phyloP scores from a whole-genome alignment of 2,888 invertebrate species.

The Dione juno region DNA sequence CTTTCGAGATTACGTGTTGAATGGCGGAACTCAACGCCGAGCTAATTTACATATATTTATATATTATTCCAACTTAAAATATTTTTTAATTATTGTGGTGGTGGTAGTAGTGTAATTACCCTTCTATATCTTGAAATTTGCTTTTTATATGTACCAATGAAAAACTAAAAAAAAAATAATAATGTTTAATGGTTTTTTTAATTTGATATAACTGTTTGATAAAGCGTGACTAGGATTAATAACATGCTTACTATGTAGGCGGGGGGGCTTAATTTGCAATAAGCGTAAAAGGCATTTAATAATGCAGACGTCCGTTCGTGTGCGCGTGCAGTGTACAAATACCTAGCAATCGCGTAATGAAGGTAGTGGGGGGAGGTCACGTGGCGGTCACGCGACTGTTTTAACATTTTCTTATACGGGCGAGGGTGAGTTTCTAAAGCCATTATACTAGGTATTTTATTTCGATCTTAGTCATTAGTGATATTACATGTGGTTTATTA shows the following conservation, averaged over 20 bases:
- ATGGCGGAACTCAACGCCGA: background rate
- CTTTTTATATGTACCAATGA: background rate
- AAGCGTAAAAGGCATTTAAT: slow-evolving; percentile 84
- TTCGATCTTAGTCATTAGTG: slow-evolving; percentile 47
- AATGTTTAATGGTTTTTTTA: slow-evolving; percentile 31
- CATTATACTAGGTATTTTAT: slow-evolving; percentile 65
- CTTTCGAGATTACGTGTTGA: background rate
- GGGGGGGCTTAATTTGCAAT: slow-evolving; percentile 75
- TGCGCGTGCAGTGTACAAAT: slow-evolving; percentile 76
- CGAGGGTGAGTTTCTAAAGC: slow-evolving; percentile 56
- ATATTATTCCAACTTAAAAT: too few relatives aligned
- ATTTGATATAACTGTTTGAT: slow-evolving; percentile 50
- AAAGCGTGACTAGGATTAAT: slow-evolving; percentile 64
- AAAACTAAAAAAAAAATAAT: background rate
- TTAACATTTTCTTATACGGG: slow-evolving; percentile 66
- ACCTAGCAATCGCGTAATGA: slow-evolving; percentile 79
- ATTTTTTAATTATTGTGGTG: too few relatives aligned
- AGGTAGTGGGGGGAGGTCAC: slow-evolving; percentile 56
- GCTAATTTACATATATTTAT: too few relatives aligned
- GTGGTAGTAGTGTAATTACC: background rate
- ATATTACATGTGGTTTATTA: slow-evolving; percentile 24
- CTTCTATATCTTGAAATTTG: background rate
- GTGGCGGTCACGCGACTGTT: slow-evolving; percentile 73
- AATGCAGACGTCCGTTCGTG: slow-evolving; percentile 80
- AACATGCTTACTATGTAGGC: slow-evolving; percentile 60